Evolutionary conservation across 2,888 invertebrate species (phyloP), one percentile per base, ranked within the genome.

Genomic region (Liopterus haemorrhoidalis): DNA sequence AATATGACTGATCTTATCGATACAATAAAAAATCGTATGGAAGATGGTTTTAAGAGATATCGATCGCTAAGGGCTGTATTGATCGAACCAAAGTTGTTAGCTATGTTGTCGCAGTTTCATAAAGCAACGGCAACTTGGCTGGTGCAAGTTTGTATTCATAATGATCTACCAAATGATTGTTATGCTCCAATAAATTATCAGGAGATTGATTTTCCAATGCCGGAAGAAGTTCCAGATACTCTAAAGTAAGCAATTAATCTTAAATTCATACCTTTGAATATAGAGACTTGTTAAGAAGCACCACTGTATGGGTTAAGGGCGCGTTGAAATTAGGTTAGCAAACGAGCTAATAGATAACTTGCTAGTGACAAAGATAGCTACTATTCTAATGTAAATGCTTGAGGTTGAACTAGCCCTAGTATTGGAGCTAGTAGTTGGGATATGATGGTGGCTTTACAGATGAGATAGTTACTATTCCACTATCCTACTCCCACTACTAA

Each of bases 61-160:
- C 66, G 85, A 31, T 81, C 83, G 41, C 72, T 85, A 40, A 79
- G 81, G 56, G 81, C 89, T 49, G 83, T 84, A 8, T 70, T 95
- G 5, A 74, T 85, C 5, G 85, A 87, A 60, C 85, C 85, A 1
- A 76, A 79, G 12, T 78, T 83, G 65, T 67, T 90, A 49, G 75
- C 77, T 16, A 74, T 81, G 56, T 67, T 87, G 50, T 74, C 85
- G 51, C 78, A 83, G 47, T 83, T 95, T 56, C 81, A 85, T 57
- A 82, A 89, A 12, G 82, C 85, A 9, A 84, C 92, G 0, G 81
- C 89, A 37, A 78, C 79, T 39, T 95, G 92, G 92, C 67, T 95
- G 22, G 78, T 82, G 36, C 90, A 93, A 64, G 78, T 92, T n/a
- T 83, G 85, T 1, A 62, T 81, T 11, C 69, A 81, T 18, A 56